phyloP scores from a whole-genome alignment of 2,888 invertebrate species.

The Calliscelio sp. region DNA sequence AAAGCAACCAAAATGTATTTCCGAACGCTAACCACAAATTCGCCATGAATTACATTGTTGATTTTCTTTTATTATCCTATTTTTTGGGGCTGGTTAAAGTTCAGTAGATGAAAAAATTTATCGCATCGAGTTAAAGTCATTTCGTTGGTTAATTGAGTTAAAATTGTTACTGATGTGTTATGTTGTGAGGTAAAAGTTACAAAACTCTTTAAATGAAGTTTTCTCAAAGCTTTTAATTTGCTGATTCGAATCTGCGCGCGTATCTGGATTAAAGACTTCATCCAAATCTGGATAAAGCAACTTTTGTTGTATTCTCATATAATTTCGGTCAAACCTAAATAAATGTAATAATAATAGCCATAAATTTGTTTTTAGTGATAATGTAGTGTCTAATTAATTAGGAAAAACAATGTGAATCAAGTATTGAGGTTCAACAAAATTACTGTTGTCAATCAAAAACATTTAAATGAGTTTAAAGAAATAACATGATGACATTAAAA shows the following conservation, averaged over 20 bases:
- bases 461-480: not conserved
- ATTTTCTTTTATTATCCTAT: slow-evolving; percentile 17
- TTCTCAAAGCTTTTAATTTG: slow-evolving; percentile 52
- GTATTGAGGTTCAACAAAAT: not conserved
- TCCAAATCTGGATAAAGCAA: slow-evolving; percentile 41
- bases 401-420: not conserved
- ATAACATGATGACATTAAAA: slow-evolving; percentile 28
- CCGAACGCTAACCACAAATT: not conserved
- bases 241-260: slow-evolving; percentile 46
- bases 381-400: not conserved
- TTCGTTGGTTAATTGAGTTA: slow-evolving; percentile 46
- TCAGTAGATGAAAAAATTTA: slow-evolving; percentile 35
- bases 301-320: slow-evolving; percentile 15
- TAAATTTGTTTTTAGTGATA: not conserved
- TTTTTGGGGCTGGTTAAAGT: slow-evolving; percentile 7
- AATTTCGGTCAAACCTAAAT: slow-evolving; percentile 2
- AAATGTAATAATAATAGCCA: slow-evolving; percentile 5
- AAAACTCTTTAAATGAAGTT: slow-evolving; percentile 53
- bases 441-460: not conserved
- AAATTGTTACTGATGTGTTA: slow-evolving; percentile 54
- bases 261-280: slow-evolving; percentile 52
- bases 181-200: slow-evolving; percentile 58
- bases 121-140: slow-evolving; percentile 40
- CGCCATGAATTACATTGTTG: slow-evolving; percentile 8
- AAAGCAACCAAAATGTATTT: not conserved